phyloP scores from a whole-genome alignment of 2,113 vertebrate genomes.

The Anas platyrhynchos region DNA sequence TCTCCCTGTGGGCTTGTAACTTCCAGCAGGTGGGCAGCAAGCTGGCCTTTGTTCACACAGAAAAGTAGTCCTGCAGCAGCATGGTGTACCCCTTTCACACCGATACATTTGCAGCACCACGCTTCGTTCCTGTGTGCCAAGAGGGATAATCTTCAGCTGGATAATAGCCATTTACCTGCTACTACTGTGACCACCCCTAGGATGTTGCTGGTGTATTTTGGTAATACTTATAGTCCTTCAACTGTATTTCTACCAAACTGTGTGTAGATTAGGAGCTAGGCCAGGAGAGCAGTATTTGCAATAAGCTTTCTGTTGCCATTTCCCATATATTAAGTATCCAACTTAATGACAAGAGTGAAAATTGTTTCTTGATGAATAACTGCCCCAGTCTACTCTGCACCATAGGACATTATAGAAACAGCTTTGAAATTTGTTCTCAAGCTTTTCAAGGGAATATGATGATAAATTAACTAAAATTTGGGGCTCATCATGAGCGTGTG shows the following conservation, averaged over 20 bases:
- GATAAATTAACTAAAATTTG: conserved; percentile 26
- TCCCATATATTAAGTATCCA: neutral
- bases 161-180: neutral
- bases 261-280: neutral
- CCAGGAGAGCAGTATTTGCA: neutral
- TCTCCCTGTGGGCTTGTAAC: neutral
- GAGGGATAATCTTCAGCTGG: neutral
- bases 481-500: neutral
- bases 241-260: neutral
- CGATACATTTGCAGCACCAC: fast-evolving
- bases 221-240: neutral
- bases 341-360: conserved; percentile 13
- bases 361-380: neutral
- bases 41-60: neutral
- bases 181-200: neutral
- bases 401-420: neutral
- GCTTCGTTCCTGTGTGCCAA: neutral
- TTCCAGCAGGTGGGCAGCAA: neutral
- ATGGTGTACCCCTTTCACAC: neutral
- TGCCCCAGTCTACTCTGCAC: neutral
- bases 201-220: neutral
- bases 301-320: neutral
- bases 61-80: fast-evolving
- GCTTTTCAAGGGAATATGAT: neutral
- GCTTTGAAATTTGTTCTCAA: conserved; percentile 16